phyloP scores from a whole-genome alignment of 2,797 vertebrate genomes.

The Pipistrellus nathusii region DNA sequence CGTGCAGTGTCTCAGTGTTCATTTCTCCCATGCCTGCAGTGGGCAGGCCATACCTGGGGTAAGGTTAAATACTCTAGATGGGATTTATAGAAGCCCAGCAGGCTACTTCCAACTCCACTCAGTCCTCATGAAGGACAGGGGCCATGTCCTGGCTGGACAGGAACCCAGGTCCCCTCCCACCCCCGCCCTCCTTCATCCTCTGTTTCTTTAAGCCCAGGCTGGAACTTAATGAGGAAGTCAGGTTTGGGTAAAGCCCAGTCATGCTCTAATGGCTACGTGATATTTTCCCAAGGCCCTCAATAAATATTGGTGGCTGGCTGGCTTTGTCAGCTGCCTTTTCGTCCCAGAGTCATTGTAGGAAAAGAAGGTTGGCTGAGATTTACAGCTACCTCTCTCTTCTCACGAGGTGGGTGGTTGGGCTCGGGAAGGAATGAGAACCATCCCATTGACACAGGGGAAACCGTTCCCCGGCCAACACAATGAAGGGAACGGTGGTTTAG shows the following conservation, averaged over 20 bases:
- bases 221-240: background rate
- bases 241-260: background rate
- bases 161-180: no score
- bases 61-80: background rate
- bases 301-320: conserved; percentile 16
- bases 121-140: background rate
- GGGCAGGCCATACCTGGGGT: background rate
- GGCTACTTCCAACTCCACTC: background rate
- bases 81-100: no score
- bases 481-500: conserved; percentile 51
- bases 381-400: background rate
- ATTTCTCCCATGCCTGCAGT: background rate
- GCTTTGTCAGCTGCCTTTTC: conserved; percentile 28
- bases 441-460: background rate
- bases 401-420: conserved; percentile 35
- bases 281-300: background rate
- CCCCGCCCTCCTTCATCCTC: background rate
- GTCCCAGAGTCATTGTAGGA: background rate
- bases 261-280: background rate
- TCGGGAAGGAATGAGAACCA: conserved; percentile 51
- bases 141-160: background rate
- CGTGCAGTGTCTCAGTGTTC: background rate
- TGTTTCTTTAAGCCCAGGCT: background rate
- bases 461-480: background rate
- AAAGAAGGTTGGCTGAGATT: conserved; percentile 46